These are phyloP conservation scores for Drosophila mettleri DNA, from an alignment of 2,888 invertebrate species.

Conservation along the genomic window DNA sequence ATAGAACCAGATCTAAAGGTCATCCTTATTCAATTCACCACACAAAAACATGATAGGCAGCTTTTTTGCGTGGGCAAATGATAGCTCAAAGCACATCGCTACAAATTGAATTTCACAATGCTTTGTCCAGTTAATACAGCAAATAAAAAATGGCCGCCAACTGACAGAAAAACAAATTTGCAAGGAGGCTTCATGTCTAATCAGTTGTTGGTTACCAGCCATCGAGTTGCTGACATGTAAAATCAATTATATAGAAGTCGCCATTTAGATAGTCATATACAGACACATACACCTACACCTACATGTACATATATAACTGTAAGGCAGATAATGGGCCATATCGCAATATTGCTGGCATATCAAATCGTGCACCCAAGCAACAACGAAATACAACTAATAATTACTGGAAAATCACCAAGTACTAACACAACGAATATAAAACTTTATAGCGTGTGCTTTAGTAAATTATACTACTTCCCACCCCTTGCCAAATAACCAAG, in stretches of 20 bases:
- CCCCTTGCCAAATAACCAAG: not conserved
- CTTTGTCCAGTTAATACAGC: slow-evolving; percentile 14
- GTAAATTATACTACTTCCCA: slow-evolving; percentile 9
- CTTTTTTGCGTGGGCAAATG: slow-evolving; percentile 2
- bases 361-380: slow-evolving; percentile 46
- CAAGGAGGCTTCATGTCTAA: slow-evolving; percentile 37
- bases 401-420: slow-evolving; percentile 60
- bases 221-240: slow-evolving; percentile 10
- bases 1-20: slow-evolving; percentile 1
- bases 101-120: slow-evolving; percentile 63
- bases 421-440: slow-evolving; percentile 1
- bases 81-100: slow-evolving; percentile 46
- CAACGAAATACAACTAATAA: slow-evolving; percentile 61
- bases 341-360: slow-evolving; percentile 56
- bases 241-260: slow-evolving; percentile 30
- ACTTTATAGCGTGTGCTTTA: slow-evolving; percentile 1
- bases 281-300: slow-evolving; percentile 1
- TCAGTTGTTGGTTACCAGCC: slow-evolving; percentile 58
- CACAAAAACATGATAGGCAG: slow-evolving; percentile 29
- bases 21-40: slow-evolving; percentile 47
- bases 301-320: slow-evolving; percentile 1
- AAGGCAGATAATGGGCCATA: slow-evolving; percentile 34
- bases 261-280: slow-evolving; percentile 58
- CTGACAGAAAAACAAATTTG: slow-evolving; percentile 12
- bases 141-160: slow-evolving; percentile 51